These are phyloP conservation scores for Gymnocypris eckloni DNA, from an alignment of 2,797 vertebrate species.

Conservation along the genomic window DNA sequence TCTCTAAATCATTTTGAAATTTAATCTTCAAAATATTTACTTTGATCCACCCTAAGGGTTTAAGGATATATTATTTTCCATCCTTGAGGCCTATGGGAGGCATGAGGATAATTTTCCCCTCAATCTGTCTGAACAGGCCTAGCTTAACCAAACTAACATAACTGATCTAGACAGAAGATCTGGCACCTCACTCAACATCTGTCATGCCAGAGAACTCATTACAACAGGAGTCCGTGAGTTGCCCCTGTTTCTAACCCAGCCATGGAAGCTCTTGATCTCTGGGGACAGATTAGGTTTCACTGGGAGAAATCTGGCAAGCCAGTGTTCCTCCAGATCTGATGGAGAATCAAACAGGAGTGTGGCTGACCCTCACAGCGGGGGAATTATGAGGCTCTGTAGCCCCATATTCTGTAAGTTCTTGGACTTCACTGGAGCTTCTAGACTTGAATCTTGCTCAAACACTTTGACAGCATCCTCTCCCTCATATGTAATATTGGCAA, in stretches of 20 bases:
- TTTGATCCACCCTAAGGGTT: background rate
- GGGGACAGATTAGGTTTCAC: conserved; percentile 39
- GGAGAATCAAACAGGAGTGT: conserved; percentile 14
- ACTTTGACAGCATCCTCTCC: background rate
- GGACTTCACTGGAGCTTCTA: conserved; percentile 17
- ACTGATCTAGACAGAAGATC: conserved; percentile 34
- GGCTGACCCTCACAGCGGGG: conserved; percentile 20
- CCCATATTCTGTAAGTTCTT: conserved; percentile 24
- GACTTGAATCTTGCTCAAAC: background rate
- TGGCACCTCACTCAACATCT: conserved; percentile 36
- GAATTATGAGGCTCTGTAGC: conserved; percentile 26
- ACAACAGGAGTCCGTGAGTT: conserved; percentile 25
- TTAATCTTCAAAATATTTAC: background rate
- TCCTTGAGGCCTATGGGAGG: background rate
- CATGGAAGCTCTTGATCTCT: conserved; percentile 10
- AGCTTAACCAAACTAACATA: conserved; percentile 24
- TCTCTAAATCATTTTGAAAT: background rate
- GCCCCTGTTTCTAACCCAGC: conserved; percentile 36
- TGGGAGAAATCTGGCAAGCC: conserved; percentile 24
- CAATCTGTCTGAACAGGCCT: conserved; percentile 33
- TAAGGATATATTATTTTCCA: conserved; percentile 18
- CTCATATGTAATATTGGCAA: background rate
- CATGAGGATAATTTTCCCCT: background rate
- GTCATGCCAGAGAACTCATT: conserved; percentile 32
- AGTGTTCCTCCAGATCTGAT: conserved; percentile 15